Evolutionary conservation across 2,888 invertebrate species (phyloP).

Genomic region (Nymphalis c-album): DNA sequence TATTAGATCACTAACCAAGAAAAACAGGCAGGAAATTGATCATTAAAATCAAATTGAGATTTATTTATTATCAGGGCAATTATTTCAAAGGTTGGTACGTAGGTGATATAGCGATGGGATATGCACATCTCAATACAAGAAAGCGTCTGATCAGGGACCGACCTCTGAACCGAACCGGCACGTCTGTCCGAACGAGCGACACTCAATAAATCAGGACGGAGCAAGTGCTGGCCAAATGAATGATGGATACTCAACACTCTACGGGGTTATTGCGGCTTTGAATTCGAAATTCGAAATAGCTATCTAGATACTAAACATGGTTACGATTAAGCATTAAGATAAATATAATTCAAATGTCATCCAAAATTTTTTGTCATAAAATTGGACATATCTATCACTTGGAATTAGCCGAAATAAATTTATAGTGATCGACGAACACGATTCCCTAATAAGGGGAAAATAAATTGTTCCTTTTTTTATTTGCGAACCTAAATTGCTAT

Average conservation of each 20-base stretch:
- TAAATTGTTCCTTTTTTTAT: slow-evolving; percentile 41
- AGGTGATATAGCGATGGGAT: slow-evolving; percentile 16
- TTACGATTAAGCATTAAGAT: background rate
- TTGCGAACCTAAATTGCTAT: slow-evolving; percentile 47
- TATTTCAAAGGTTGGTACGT: background rate
- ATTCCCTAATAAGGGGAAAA: slow-evolving; percentile 42
- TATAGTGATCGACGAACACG: background rate
- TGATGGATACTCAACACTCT: slow-evolving; percentile 36
- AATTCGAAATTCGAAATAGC: slow-evolving; percentile 14
- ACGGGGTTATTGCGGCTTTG: slow-evolving; percentile 22
- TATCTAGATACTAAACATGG: background rate
- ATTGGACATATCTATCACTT: background rate
- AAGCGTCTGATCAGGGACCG: slow-evolving; percentile 35
- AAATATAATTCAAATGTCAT: background rate
- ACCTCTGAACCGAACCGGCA: slow-evolving; percentile 45
- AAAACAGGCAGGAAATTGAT: too few species aligned
- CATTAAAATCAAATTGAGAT: background rate
- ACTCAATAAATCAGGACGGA: slow-evolving; percentile 59
- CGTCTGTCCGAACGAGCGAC: slow-evolving; percentile 50
- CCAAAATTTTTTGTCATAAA: background rate
- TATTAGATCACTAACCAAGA: too few species aligned
- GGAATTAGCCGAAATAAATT: slow-evolving; percentile 5
- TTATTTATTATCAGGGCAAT: slow-evolving; percentile 8
- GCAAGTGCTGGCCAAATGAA: slow-evolving; percentile 32
- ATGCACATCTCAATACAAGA: slow-evolving; percentile 34